Base-by-base conservation (phyloP, 2,888 invertebrate genomes). In the Machimus rusticus region DNA sequence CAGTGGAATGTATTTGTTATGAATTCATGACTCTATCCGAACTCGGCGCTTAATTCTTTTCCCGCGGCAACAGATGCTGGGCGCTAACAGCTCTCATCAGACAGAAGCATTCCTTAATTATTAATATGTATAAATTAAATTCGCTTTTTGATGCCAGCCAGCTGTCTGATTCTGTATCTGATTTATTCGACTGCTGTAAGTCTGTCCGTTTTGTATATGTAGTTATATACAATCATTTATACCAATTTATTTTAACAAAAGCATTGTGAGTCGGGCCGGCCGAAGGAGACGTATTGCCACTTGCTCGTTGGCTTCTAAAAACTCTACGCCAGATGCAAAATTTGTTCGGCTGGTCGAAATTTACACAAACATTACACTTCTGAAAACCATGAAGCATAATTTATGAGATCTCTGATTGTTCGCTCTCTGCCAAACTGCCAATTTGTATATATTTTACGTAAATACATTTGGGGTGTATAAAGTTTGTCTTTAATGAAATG, bases 1-100 rank as follows among this genome's bases (percentile, higher is more conserved):
- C 81, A 81, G 51, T 34, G 14, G 51, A 81, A 31, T 81, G 31
- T 81, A 81, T 81, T 81, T 81, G 81, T 81, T 81, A 81, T 81
- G 81, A 55, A 81, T 81, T 81, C 43, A 43, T 81, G 81, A 81
- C 31, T 81, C 28, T 81, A 76, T 37, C 34, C 14, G 19, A 12
- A 78, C 23, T 23, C 23, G 46, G 39, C 19, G 19, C 9, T 28
- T 16, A 16, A 12, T 82, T 51, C 31, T 55, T 81, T 81, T 16
- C 9, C 31, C 12, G n/a, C 37, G 34, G 31, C 28, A 16, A 34
- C 81, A 81, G 81, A 81, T 81, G 81, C 2, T 55, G 51, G 34
- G 14, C 28, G 14, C 31, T n/a, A 23, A 28, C 19, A 39, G n/a
- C 43, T 23, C 14, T 23, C 16, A 5, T 43, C 37, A 37, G 14